These are phyloP conservation scores for Eulithis prunata DNA, from an alignment of 2,888 invertebrate species.

Conservation along the genomic window DNA sequence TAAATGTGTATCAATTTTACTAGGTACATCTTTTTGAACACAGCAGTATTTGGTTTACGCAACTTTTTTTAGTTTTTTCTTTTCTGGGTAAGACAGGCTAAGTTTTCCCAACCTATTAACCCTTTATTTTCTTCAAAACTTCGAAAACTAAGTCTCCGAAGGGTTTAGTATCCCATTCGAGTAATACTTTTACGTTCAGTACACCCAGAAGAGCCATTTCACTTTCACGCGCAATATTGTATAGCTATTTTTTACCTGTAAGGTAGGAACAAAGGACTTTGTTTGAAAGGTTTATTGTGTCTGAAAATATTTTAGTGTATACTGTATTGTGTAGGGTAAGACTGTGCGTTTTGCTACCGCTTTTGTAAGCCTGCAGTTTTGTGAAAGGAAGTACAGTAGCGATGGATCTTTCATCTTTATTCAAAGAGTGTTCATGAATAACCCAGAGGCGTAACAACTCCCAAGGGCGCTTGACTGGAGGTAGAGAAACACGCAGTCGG, in stretches of 20 bases:
- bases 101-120: neutral
- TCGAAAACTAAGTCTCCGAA: conserved; percentile 44
- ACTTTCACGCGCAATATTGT: conserved; percentile 61
- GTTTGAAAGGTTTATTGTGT: conserved; percentile 52
- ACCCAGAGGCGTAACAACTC: conserved; percentile 72
- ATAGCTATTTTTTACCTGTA: conserved; percentile 55
- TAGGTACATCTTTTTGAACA: neutral
- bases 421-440: conserved; percentile 77
- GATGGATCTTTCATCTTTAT: conserved; percentile 75
- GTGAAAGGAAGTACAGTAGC: conserved; percentile 28
- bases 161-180: conserved; percentile 58
- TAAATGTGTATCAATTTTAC: neutral
- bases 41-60: neutral
- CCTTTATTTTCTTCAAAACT: conserved; percentile 33
- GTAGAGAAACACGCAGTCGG: conserved; percentile 66
- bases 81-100: too few species aligned
- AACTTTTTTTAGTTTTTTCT: conserved; percentile 5
- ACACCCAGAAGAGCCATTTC: conserved; percentile 69
- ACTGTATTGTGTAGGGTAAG: conserved; percentile 9
- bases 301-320: conserved; percentile 47
- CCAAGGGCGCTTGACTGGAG: conserved; percentile 53
- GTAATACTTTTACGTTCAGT: conserved; percentile 69
- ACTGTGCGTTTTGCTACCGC: conserved; percentile 34
- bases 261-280: conserved; percentile 47
- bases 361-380: conserved; percentile 32